phyloP scores from a whole-genome alignment of 1,140 invertebrate species.

The Lordiphosa clarofinis region DNA sequence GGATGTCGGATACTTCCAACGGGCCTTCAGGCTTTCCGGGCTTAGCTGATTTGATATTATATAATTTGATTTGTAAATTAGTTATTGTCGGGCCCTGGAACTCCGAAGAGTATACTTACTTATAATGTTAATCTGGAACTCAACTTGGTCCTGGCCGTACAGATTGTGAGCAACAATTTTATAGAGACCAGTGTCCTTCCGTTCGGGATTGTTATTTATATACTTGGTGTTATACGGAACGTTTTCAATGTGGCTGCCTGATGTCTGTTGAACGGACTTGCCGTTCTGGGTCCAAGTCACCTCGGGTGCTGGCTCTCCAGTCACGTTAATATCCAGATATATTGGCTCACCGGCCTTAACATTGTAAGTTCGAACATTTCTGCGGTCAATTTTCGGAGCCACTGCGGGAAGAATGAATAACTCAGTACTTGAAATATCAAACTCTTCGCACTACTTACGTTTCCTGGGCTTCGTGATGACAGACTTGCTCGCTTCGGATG shows the following conservation, averaged over 20 bases:
- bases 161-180: conserved; percentile 92
- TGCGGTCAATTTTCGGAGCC: conserved; percentile 95
- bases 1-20: conserved; percentile 95
- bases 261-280: conserved; percentile 82
- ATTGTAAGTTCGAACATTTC: conserved; percentile 90
- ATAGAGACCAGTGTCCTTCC: conserved; percentile 92
- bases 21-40: conserved; percentile 96
- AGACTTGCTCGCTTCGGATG: conserved; percentile 93
- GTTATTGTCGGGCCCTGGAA: conserved; percentile 5
- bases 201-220: conserved; percentile 88
- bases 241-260: conserved; percentile 86
- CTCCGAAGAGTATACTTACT: conserved; percentile 83
- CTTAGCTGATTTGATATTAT: conserved; percentile 84
- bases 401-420: conserved; percentile 82
- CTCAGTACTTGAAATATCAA: not conserved
- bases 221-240: conserved; percentile 93
- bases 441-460: conserved; percentile 82
- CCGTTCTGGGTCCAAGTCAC: conserved; percentile 85
- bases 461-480: conserved; percentile 95
- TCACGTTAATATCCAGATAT: conserved; percentile 93
- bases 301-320: conserved; percentile 95
- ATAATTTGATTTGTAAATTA: too few species aligned
- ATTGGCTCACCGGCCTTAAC: conserved; percentile 96
- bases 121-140: conserved; percentile 93
- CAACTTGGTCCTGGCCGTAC: conserved; percentile 93